These are phyloP conservation scores for Hetaerina americana DNA, from an alignment of 1,140 invertebrate genomes.

Conservation along the genomic window DNA sequence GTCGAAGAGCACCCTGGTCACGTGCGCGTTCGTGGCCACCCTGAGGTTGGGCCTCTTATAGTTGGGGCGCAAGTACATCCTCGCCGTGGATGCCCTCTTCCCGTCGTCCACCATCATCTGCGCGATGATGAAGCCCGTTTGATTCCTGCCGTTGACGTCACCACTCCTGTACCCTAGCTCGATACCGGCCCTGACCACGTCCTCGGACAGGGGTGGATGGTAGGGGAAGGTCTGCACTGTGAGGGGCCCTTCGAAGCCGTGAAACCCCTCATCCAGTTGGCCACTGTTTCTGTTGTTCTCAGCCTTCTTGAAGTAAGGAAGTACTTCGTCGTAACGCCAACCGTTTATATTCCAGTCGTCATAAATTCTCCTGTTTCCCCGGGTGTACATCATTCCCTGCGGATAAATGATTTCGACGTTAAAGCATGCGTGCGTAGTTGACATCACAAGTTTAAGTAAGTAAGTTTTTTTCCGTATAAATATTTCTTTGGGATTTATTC, in stretches of 20 bases:
- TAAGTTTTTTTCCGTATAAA: too few relatives aligned
- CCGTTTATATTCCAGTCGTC: constrained; percentile 43
- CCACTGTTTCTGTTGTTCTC: constrained; percentile 23
- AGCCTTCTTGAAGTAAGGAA: constrained; percentile 34
- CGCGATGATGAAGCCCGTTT: constrained; percentile 21
- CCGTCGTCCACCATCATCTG: constrained; percentile 11
- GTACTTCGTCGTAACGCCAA: constrained; percentile 40
- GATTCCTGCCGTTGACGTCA: constrained; percentile 36
- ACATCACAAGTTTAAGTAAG: too few relatives aligned
- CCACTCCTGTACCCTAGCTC: constrained; percentile 35
- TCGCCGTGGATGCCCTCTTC: constrained; percentile 2
- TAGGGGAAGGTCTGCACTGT: not conserved
- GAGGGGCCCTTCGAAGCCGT: constrained; percentile 1
- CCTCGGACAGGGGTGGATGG: constrained; percentile 20
- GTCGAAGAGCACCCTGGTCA: constrained; percentile 11
- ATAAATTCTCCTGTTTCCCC: constrained; percentile 45
- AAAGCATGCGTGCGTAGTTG: too few relatives aligned
- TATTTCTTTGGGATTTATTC: too few relatives aligned
- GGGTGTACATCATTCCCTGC: constrained; percentile 43
- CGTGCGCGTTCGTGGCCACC: constrained; percentile 6
- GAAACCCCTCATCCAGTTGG: not conserved
- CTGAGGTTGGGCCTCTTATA: not conserved
- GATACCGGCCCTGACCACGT: constrained; percentile 23
- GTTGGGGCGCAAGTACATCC: constrained; percentile 6
- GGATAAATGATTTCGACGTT: too few relatives aligned